Evolutionary conservation across 2,888 invertebrate genomes (phyloP).

Genomic region (Carcina quercana): DNA sequence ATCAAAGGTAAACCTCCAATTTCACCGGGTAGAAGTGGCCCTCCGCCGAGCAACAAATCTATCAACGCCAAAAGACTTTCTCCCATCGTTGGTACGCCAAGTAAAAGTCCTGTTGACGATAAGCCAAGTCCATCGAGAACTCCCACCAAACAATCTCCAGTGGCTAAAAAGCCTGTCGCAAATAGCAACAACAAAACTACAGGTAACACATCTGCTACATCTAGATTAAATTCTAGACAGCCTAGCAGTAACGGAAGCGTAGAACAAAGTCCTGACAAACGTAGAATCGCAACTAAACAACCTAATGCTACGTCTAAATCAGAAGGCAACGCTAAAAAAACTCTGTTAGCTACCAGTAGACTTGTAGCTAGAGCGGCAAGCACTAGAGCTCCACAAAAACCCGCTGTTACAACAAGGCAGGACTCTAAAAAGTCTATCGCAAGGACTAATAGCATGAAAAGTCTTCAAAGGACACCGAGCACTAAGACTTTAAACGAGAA

Average conservation of each 20-base stretch:
- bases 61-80: slow-evolving; percentile 64
- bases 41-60: slow-evolving; percentile 60
- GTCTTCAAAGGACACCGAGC: slow-evolving; percentile 51
- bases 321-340: slow-evolving; percentile 17
- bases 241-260: slow-evolving; percentile 54
- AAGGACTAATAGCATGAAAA: slow-evolving; percentile 60
- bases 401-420: slow-evolving; percentile 34
- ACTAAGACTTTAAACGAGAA: slow-evolving; percentile 55
- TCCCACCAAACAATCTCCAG: slow-evolving; percentile 38
- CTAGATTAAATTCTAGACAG: slow-evolving; percentile 61
- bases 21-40: slow-evolving; percentile 60
- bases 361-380: slow-evolving; percentile 43
- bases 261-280: slow-evolving; percentile 61
- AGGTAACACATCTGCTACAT: slow-evolving; percentile 50
- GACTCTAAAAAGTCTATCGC: slow-evolving; percentile 54
- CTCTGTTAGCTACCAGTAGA: slow-evolving; percentile 18
- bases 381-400: slow-evolving; percentile 42
- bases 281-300: slow-evolving; percentile 31
- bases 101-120: slow-evolving; percentile 61
- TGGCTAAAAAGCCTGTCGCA: slow-evolving; percentile 38
- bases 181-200: too few relatives aligned
- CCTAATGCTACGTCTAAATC: slow-evolving; percentile 28
- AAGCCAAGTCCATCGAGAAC: slow-evolving; percentile 49
- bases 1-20: slow-evolving; percentile 67
- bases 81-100: slow-evolving; percentile 67